Evolutionary conservation across 2,888 invertebrate genomes (phyloP).

Genomic region (Hoplodrina blanda): DNA sequence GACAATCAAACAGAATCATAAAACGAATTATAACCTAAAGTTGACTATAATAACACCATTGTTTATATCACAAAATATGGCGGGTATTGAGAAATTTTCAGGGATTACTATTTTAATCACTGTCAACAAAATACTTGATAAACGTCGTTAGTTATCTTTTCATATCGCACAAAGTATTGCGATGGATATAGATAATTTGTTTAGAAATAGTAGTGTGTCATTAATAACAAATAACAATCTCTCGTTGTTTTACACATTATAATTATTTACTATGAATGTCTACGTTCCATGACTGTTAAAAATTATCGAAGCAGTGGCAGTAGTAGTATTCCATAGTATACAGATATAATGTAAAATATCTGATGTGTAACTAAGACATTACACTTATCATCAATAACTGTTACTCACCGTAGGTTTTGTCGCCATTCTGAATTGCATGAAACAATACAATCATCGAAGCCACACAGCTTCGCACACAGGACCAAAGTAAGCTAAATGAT

Average conservation of each 20-base stretch:
- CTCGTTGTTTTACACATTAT: conserved; percentile 20
- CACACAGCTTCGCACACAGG: conserved; percentile 71
- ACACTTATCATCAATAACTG: conserved; percentile 42
- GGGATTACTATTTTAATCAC: conserved; percentile 28
- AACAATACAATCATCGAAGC: conserved; percentile 60
- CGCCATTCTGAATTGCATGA: conserved; percentile 54
- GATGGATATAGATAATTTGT: conserved; percentile 37
- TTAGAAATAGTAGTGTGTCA: conserved; percentile 32
- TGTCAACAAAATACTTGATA: conserved; percentile 46
- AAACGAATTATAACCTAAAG: conserved; percentile 12
- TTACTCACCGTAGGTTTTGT: conserved; percentile 48
- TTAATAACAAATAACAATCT: conserved; percentile 15
- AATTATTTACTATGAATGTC: conserved; percentile 14
- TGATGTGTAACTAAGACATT: conserved; percentile 29
- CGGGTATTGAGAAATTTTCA: conserved; percentile 19
- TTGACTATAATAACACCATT: conserved; percentile 10
- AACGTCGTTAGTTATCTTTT: conserved; percentile 22
- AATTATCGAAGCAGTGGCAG: conserved; percentile 9
- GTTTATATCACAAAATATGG: conserved; percentile 20
- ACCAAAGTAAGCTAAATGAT: conserved; percentile 80
- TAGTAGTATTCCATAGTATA: not conserved
- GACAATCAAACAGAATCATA: conserved; percentile 16
- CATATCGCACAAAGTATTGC: conserved; percentile 39
- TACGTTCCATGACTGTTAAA: conserved; percentile 1
- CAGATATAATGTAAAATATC: conserved; percentile 8